Conservation (phyloP, 2,888 invertebrate genomes). For the Orthonevra nobilis region DNA sequence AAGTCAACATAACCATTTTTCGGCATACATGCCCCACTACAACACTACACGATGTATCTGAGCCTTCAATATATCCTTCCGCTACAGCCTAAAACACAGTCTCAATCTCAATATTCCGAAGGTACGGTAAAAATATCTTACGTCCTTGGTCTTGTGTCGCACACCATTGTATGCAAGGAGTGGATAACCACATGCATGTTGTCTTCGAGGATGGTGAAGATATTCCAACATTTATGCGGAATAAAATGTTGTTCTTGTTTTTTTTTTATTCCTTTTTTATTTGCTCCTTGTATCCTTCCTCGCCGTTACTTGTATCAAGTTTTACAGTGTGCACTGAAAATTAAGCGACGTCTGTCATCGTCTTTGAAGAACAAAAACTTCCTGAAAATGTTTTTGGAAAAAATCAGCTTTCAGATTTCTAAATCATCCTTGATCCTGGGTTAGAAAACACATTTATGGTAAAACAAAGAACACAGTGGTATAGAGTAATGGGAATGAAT, state of each 20-base stretch:
- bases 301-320: background rate
- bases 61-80: background rate
- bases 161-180: background rate
- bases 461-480: too few relatives aligned
- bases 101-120: too few relatives aligned
- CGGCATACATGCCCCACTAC: constrained; percentile 23
- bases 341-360: background rate
- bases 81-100: background rate
- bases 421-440: too few relatives aligned
- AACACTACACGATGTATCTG: background rate
- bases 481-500: too few relatives aligned
- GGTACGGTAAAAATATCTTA: background rate
- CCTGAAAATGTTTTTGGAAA: too few relatives aligned
- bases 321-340: background rate
- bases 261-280: too few relatives aligned
- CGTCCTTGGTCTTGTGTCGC: background rate
- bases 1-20: constrained; percentile 41
- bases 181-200: constrained; percentile 12
- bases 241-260: constrained; percentile 40
- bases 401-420: background rate
- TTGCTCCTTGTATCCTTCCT: constrained; percentile 27
- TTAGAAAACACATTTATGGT: too few relatives aligned
- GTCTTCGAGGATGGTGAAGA: constrained; percentile 32
- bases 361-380: too few relatives aligned
- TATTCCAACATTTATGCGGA: constrained; percentile 41